Evolutionary conservation across 2,888 invertebrate genomes (phyloP), one percentile per base, ranked within the genome.

Genomic region (Clitarchus hookeri): DNA sequence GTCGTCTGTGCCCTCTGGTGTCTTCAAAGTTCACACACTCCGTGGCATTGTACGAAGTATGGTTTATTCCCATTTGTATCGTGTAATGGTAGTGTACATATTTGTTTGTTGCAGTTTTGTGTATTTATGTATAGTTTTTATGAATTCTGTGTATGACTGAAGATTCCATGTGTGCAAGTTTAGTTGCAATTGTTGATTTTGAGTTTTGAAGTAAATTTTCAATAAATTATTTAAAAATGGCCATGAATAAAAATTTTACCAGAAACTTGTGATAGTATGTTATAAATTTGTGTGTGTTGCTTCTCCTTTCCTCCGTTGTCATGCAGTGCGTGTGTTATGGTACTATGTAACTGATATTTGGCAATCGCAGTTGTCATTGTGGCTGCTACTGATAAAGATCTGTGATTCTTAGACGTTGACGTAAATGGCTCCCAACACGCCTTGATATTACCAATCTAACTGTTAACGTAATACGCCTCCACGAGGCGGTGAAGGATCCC

Each of bases 51-150:
- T 65, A 9, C 16, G 65, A 65, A 65, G 65, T 65, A 65, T 65
- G 65, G 65, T n/a, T 19, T 65, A 65, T 9, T 65, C 8, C 23
- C 19, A n/a, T 65, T 23, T 23, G 27, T 23, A 83, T 26, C 48
- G 19, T 53, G 25, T 84, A 65, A 53, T 12, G 83, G 44, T 44
- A 85, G 44, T 85, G 85, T 85, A 83, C 25, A 85, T 85, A 85
- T 85, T 65, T 77, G 54, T 85, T 83, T 85, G 83, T 85, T 85
- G 77, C 82, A 65, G 77, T 83, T 54, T 53, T 82, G 82, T 83
- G 83, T 54, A 54, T 82, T 44, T 85, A 54, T 53, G 84, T 84
- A 54, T 65, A 84, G 44, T 77, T 25, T 84, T 65, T 84, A 44
- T 77, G 11, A 19, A 84, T 65, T 84, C 36, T 84, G 77, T 84